Evolutionary conservation across 1,140 invertebrate species (phyloP), one percentile per base, ranked within the genome.

Genomic region (Drosophila subobscura): DNA sequence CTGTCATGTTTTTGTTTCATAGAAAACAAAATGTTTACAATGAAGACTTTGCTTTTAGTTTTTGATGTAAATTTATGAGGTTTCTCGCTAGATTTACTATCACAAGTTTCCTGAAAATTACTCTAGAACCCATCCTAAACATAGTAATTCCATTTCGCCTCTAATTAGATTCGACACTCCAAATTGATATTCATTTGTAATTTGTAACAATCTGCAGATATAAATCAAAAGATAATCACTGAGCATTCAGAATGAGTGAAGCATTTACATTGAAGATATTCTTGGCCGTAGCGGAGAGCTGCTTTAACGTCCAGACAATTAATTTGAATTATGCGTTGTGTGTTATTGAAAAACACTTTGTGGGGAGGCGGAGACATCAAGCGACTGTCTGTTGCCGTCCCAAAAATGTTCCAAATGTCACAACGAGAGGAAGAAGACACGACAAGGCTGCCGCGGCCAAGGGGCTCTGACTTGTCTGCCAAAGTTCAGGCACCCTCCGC

Each of bases 281-380:
- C 73, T 71, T 67, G 77, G 80, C 55, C 72, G 49, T 50, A 66
- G 27, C 6, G 25, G 50, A 46, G 55, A 46, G 55, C 4, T 52
- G 33, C 20, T 56, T 77, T 78, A 42, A 66, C 70, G 73, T 77
- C 16, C 74, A 54, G 51, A 41, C 70, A 88, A 86, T 78, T 65
- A 81, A 88, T 71, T 61, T 67, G 72, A 81, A 75, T 88, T 81
- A 81, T 75, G 52, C 16, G 58, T 60, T 55, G 47, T 61, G 66
- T 58, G 53, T 66, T 80, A 77, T 74, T 70, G 73, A 77, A 86
- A 77, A 85, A 22, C 63, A 75, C 59, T 71, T 53, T 65, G 8
- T 5, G 40, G 1, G 7, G 37, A 7, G 50, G 56, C 58, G 58
- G 59, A 50, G 33, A 29, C 70, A 58, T 22, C 67, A 53, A 66